Conservation (phyloP, 2,888 invertebrate genomes). For the Andrena haemorrhoa region DNA sequence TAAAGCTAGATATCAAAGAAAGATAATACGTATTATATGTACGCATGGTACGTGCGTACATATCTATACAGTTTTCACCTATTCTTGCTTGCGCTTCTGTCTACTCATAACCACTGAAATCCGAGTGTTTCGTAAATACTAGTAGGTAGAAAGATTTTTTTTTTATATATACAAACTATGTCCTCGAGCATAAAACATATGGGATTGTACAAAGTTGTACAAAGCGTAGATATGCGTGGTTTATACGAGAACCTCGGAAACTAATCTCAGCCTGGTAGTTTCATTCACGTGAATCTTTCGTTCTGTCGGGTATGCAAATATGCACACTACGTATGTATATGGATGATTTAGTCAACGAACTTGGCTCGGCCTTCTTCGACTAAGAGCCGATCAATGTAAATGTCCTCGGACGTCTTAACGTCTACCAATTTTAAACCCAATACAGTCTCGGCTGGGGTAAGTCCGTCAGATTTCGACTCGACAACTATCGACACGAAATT, state of each 20-base stretch:
- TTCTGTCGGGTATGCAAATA: neutral
- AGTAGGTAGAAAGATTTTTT: constrained; percentile 36
- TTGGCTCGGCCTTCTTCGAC: constrained; percentile 88
- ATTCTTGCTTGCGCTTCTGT: constrained; percentile 8
- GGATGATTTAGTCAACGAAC: constrained; percentile 21
- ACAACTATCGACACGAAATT: constrained; percentile 90
- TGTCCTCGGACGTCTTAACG: constrained; percentile 89
- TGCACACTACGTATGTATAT: neutral
- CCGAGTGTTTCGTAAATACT: constrained; percentile 3
- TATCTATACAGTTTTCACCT: constrained; percentile 9
- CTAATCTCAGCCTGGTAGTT: neutral
- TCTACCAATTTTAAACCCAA: constrained; percentile 90
- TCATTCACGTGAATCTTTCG: neutral
- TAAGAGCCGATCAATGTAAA: constrained; percentile 89
- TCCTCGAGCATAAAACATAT: constrained; percentile 13
- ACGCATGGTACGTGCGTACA: neutral
- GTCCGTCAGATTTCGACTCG: constrained; percentile 87
- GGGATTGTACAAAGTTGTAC: constrained; percentile 27
- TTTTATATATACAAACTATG: constrained; percentile 49
- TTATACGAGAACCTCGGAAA: constrained; percentile 3
- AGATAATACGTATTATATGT: constrained; percentile 20
- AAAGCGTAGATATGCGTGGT: constrained; percentile 16
- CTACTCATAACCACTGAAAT: neutral
- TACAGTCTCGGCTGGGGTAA: constrained; percentile 88
- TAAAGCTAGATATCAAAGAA: constrained; percentile 1